A percentile compares a stretch with the other conserved stretches of the same genome.
Evolutionary conservation across 2,888 invertebrate genomes (phyloP).

Genomic region (Heteromurus nitidus): DNA sequence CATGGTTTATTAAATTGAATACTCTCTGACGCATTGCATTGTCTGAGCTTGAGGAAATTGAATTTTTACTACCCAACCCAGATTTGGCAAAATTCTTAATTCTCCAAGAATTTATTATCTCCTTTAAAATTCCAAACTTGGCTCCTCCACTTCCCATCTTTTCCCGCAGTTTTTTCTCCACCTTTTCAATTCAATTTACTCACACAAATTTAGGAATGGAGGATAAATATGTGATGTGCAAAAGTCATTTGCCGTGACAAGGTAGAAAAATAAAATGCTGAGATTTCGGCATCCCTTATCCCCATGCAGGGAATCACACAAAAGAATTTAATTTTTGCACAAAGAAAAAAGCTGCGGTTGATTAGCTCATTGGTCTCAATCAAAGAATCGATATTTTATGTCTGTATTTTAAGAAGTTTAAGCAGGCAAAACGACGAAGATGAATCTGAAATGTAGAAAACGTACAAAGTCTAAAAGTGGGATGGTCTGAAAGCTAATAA

Average conservation of each 20-base stretch:
- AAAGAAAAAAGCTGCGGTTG: too few relatives aligned
- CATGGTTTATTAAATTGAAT: too few relatives aligned
- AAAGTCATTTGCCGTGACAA: too few relatives aligned
- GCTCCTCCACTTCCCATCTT: constrained; percentile 2
- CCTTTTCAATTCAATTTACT: background rate
- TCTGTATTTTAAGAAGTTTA: constrained; percentile 43
- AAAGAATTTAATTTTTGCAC: too few relatives aligned
- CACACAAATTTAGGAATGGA: too few relatives aligned
- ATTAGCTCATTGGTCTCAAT: constrained; percentile 56
- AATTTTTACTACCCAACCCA: too few relatives aligned
- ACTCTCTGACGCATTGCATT: too few relatives aligned
- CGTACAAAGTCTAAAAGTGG: constrained; percentile 35
- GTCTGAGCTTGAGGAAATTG: too few relatives aligned
- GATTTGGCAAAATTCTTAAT: constrained; percentile 15
- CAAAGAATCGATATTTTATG: constrained; percentile 61
- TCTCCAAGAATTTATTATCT: constrained; percentile 27
- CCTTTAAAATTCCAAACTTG: constrained; percentile 26
- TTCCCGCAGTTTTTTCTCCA: background rate
- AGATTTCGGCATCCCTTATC: too few relatives aligned
- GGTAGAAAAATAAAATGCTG: too few relatives aligned
- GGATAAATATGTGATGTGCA: too few relatives aligned
- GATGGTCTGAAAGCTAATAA: constrained; percentile 49
- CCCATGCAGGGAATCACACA: too few relatives aligned
- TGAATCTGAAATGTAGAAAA: background rate
- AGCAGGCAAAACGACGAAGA: constrained; percentile 14